These are phyloP conservation scores for Hirundo rustica DNA, from an alignment of 2,797 vertebrate genomes.

Conservation along the genomic window DNA sequence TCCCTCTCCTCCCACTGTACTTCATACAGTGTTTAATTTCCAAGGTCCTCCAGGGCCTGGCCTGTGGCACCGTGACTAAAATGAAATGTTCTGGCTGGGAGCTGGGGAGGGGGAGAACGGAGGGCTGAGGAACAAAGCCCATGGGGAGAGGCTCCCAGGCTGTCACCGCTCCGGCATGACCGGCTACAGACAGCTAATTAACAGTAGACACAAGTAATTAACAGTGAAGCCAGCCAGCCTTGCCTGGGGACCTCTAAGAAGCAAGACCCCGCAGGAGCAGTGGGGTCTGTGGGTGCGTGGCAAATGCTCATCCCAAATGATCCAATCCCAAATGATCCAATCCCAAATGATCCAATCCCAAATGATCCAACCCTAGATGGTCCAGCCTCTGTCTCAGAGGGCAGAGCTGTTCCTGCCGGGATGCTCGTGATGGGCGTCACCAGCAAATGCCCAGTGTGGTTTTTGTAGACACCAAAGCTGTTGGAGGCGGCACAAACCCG, in stretches of 20 bases:
- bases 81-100: conserved; percentile 53
- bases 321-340: background rate
- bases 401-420: background rate
- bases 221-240: conserved; percentile 71
- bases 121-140: conserved; percentile 10
- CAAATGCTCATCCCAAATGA: background rate
- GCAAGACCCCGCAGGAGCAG: background rate
- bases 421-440: rapidly evolving
- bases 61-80: conserved; percentile 63
- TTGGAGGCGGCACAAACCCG: background rate
- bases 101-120: background rate
- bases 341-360: background rate
- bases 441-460: rapidly evolving
- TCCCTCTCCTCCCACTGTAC: background rate
- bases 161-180: conserved; percentile 38
- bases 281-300: background rate
- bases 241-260: conserved; percentile 51
- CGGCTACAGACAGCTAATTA: conserved; percentile 75
- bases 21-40: conserved; percentile 56
- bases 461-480: background rate
- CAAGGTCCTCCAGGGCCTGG: conserved; percentile 29
- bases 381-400: background rate
- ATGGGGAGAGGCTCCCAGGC: conserved; percentile 47
- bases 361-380: background rate
- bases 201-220: conserved; percentile 73